Evolutionary conservation across 37 sponge, comb jelly and placozoan species (phyloP).

Genomic region (Theonella swinhoei): DNA sequence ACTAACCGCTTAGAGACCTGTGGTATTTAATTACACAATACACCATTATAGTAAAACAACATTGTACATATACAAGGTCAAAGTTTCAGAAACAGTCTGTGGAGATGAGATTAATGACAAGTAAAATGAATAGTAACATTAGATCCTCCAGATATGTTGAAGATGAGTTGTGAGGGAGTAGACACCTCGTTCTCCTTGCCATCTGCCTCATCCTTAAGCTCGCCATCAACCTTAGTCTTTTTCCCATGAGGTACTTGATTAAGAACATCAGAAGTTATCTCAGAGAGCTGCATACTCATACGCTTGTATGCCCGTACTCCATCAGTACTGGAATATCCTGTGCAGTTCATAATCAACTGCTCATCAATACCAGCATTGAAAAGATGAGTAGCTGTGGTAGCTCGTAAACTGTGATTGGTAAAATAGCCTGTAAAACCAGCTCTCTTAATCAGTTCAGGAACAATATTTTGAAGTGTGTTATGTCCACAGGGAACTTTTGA

Average conservation of each 20-base stretch:
- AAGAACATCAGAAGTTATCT: conserved; percentile 38
- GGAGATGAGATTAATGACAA: too few species aligned
- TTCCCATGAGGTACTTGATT: background rate
- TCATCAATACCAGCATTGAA: conserved; percentile 48
- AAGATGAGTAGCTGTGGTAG: conserved; percentile 32
- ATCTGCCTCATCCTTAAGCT: background rate
- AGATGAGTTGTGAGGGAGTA: too few species aligned
- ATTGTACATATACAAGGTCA: too few species aligned
- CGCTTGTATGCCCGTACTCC: conserved; percentile 41
- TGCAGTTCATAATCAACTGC: conserved; percentile 45
- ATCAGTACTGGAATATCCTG: conserved; percentile 36
- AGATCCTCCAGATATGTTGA: background rate
- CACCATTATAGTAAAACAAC: too few species aligned
- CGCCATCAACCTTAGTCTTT: background rate
- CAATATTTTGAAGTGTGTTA: conserved; percentile 5
- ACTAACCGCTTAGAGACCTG: too few species aligned
- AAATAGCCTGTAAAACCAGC: conserved; percentile 35
- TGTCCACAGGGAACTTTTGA: conserved; percentile 24
- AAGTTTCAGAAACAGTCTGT: too few species aligned
- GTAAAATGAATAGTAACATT: conserved; percentile 1
- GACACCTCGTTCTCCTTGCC: background rate
- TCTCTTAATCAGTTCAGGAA: conserved; percentile 3
- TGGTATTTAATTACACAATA: too few species aligned
- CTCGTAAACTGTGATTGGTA: conserved; percentile 46
- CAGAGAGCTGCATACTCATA: background rate